Percentiles rank a stretch among this genome's conserved stretches.
phyloP scores from a whole-genome alignment of 30 jellyfish, hydroid and myxozoan species.

The Aurelia sp. region DNA sequence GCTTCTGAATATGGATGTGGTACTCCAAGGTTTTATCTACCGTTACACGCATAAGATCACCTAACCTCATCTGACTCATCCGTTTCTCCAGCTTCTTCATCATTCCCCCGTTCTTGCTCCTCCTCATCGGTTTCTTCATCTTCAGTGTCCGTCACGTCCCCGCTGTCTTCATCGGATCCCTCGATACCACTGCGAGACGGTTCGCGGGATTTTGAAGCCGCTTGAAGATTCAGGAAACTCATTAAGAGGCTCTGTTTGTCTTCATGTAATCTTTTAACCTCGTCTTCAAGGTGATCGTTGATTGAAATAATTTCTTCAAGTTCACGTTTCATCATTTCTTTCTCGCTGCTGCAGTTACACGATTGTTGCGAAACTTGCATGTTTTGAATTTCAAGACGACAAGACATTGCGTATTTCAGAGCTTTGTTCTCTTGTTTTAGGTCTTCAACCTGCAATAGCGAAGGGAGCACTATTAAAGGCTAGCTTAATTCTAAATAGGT shows the following conservation, averaged over 20 bases:
- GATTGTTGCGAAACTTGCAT: constrained; percentile 65
- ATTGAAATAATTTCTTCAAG: constrained; percentile 72
- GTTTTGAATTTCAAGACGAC: constrained; percentile 88
- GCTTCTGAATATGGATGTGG: too few species aligned
- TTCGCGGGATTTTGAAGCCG: constrained; percentile 94
- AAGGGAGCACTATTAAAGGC: neutral
- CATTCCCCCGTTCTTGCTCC: constrained; percentile 1
- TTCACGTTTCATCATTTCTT: constrained; percentile 78
- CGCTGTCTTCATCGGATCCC: constrained; percentile 86
- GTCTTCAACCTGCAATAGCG: constrained; percentile 64
- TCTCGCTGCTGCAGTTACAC: constrained; percentile 91
- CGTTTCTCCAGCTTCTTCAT: constrained; percentile 41
- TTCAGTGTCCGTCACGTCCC: constrained; percentile 80
- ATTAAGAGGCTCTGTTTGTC: constrained; percentile 95
- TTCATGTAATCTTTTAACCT: constrained; percentile 91
- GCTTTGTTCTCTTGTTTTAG: constrained; percentile 86
- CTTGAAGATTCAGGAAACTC: constrained; percentile 97
- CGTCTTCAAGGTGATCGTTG: constrained; percentile 85
- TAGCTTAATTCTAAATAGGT: too few species aligned
- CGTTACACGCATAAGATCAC: too few species aligned
- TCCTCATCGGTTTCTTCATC: constrained; percentile 48
- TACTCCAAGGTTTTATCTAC: too few species aligned
- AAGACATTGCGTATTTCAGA: constrained; percentile 92
- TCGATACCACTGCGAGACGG: constrained; percentile 84
- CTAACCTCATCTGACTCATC: constrained; percentile 71